Percentiles rank a stretch among this genome's conserved stretches.
phyloP scores from a whole-genome alignment of 2,797 vertebrate genomes.

The Naso thynnoides region DNA sequence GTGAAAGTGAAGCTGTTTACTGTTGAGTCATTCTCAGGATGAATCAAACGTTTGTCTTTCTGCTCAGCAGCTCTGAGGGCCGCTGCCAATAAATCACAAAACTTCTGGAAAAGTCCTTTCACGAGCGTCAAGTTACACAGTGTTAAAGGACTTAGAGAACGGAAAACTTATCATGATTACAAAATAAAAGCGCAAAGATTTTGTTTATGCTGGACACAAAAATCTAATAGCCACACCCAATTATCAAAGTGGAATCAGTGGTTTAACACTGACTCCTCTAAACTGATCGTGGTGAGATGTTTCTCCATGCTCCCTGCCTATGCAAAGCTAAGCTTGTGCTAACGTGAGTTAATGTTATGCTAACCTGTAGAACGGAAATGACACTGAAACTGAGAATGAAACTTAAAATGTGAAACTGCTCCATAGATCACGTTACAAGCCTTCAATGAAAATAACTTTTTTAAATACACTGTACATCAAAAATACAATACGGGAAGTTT shows the following conservation, averaged over 20 bases:
- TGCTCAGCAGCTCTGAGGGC: conserved; percentile 26
- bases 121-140: neutral
- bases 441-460: too few species aligned
- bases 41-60: conserved; percentile 60
- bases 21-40: conserved; percentile 62
- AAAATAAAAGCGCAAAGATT: conserved; percentile 58
- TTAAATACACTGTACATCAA: too few species aligned
- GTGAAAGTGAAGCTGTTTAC: neutral
- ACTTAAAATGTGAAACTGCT: neutral
- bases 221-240: too few species aligned
- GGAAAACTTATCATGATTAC: conserved; percentile 21
- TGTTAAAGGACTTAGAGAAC: neutral
- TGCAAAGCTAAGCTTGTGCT: neutral
- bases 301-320: too few species aligned
- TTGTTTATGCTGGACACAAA: neutral
- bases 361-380: too few species aligned
- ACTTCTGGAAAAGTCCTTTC: conserved; percentile 83
- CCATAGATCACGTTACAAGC: neutral
- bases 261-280: too few species aligned
- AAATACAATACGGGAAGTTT: too few species aligned
- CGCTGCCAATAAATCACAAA: conserved; percentile 66
- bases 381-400: neutral
- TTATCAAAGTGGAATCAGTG: neutral
- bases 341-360: too few species aligned
- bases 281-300: too few species aligned